Conservation (phyloP, 2,888 invertebrate species). For the Horisme vitalbata region DNA sequence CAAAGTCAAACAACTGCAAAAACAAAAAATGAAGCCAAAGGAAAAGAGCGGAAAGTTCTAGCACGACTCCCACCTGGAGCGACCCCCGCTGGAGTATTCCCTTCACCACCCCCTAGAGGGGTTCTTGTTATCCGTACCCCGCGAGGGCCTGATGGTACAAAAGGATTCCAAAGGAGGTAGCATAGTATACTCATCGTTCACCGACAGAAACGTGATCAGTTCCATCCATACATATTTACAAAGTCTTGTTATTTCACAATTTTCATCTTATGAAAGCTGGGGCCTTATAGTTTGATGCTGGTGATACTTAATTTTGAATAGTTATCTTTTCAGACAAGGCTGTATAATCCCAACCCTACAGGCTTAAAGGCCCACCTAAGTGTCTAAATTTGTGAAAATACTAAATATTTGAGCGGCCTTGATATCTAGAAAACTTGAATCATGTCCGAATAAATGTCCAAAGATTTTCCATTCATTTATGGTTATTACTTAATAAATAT, state of each 20-base stretch:
- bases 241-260: conserved; percentile 36
- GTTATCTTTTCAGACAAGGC: too few relatives aligned
- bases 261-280: conserved; percentile 21
- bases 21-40: conserved; percentile 64
- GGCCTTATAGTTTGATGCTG: conserved; percentile 18
- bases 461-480: too few relatives aligned
- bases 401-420: too few relatives aligned
- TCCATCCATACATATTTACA: conserved; percentile 51
- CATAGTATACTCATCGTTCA: conserved; percentile 42
- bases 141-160: conserved; percentile 90
- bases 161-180: conserved; percentile 75
- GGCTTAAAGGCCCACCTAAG: too few relatives aligned
- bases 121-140: conserved; percentile 87
- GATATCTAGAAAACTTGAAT: too few relatives aligned
- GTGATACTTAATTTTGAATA: background rate
- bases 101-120: conserved; percentile 72
- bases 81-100: conserved; percentile 61
- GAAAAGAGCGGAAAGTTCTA: conserved; percentile 69
- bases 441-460: too few relatives aligned
- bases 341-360: too few relatives aligned
- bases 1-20: conserved; percentile 58
- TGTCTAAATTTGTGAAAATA: too few relatives aligned
- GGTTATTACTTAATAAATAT: too few relatives aligned
- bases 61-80: conserved; percentile 65
- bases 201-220: conserved; percentile 46